Evolutionary conservation across 2,113 vertebrate species (phyloP), one percentile per base, ranked within the genome.

Genomic region (Nesogale talazaci): DNA sequence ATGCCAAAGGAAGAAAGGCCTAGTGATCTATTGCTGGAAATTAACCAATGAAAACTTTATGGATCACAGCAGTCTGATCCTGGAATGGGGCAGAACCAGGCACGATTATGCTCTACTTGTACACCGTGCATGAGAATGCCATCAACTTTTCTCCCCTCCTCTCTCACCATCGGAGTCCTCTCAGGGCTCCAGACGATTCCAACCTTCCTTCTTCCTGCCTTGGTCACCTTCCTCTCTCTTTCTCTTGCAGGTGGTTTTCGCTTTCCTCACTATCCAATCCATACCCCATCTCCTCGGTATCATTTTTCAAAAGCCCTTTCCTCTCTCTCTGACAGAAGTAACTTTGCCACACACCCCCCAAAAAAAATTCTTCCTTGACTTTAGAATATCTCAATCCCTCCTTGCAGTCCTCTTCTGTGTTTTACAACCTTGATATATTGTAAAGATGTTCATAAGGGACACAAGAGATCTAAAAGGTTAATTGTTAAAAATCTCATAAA

Each of bases 401-500:
- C 15, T 6, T 36, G 65, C 61, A 90, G 61, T 75, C 31, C 25
- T 57, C 9, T 38, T 70, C 17, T 7, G 72, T 61, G 27, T 22
- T 90, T 70, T 85, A 52, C 23, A 38, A 36, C 19, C 31, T 7
- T 56, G 22, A 40, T 86, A 34, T 15, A 36, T 83, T 84, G 74
- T 57, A 38, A 86, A 92, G 46, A 75, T 75, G 2, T 92, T 79
- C 46, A 56, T 83, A 77, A 87, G 25, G 3, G 46, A 57, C 22
- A n/a, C 63, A 63, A 89, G 36, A 63, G 8, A 84, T 4, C 46
- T 81, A 74, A 87, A 86, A 3, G 16, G 31, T 67, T 84, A 8
- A 65, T 91, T 67, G 52, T 84, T n/a, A 56, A 34, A 34, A 86
- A 40, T 88, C 36, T 75, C 27, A 91, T 76, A 83, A 88, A 29